Evolutionary conservation across 2,113 vertebrate genomes (phyloP).

Genomic region (Percopsis transmontana): DNA sequence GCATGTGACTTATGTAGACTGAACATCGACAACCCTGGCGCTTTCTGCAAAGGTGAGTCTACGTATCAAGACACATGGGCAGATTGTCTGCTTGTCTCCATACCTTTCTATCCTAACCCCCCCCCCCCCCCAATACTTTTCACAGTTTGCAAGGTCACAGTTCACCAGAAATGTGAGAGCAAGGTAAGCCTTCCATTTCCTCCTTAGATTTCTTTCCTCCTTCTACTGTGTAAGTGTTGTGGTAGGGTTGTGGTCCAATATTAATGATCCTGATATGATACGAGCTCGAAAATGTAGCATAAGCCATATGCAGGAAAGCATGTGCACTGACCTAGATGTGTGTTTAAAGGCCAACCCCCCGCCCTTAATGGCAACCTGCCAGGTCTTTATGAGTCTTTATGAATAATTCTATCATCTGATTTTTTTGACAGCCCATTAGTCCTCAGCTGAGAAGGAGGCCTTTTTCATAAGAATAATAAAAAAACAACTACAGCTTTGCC

Average conservation of each 20-base stretch:
- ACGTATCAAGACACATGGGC: constrained; percentile 16
- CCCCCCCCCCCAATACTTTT: constrained; percentile 1
- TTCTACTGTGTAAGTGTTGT: constrained; percentile 7
- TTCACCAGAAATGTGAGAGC: constrained; percentile 63
- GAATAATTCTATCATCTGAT: constrained; percentile 44
- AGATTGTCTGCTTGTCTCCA: neutral
- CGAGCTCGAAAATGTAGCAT: constrained; percentile 37
- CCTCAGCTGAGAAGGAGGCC: neutral
- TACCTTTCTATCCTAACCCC: neutral
- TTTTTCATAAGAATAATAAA: no score
- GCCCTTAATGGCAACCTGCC: constrained; percentile 27
- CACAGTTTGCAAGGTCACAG: constrained; percentile 64
- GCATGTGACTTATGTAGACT: constrained; percentile 59
- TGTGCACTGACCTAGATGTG: constrained; percentile 65
- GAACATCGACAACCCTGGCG: constrained; percentile 51
- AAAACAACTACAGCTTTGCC: neutral
- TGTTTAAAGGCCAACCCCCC: constrained; percentile 34
- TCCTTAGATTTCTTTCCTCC: neutral
- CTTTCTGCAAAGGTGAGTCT: constrained; percentile 68
- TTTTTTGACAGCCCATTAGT: constrained; percentile 11
- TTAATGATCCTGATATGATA: constrained; percentile 24
- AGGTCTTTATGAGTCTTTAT: constrained; percentile 40
- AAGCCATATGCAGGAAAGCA: constrained; percentile 32
- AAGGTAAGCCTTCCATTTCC: constrained; percentile 50
- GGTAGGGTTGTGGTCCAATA: constrained; percentile 1